Evolutionary conservation across 2,797 vertebrate genomes (phyloP), one percentile per base, ranked within the genome.

Genomic region (Cossypha dichroa): DNA sequence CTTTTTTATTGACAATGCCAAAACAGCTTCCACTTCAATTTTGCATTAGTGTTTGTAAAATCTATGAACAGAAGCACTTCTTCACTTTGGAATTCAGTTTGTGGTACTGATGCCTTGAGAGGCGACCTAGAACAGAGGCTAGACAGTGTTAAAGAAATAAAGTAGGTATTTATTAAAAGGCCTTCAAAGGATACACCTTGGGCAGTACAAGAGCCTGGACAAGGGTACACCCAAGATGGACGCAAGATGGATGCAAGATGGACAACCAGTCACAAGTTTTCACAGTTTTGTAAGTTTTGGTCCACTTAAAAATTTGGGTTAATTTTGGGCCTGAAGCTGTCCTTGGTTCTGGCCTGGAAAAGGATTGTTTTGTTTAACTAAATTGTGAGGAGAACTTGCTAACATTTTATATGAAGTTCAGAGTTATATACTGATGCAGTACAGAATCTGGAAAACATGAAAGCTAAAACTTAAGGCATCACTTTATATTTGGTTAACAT

Each of bases 231-330:
- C 15, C 48, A 77, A 31, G 38, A 29, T 34, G 9, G 46, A 22
- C 0, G 1, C 58, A 76, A 52, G 31, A 28, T 33, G 45, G 45
- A 23, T 23, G 7, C 59, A 77, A 43, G 38, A 29, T 43, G 10
- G 48, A 29, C 0, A 1, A 11, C 2, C 0, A 5, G 8, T 43
- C 48, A 52, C 2, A 2, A 2, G 5, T 34, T 23, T 41, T 33
- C 31, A 51, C 31, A 14, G 22, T 48, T 48, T 29, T 31, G 4
- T 1, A 63, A 15, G 13, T 52, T 63, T 23, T 63, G 20, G 6
- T 34, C 19, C 48, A 52, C 52, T 76, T 63, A 43, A 20, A 77
- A 18, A 29, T 19, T 23, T 4, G 23, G 19, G 19, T 62, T 22
- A 49, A 41, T 18, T 62, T 63, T 29, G 26, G 15, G 7, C 15